Conservation (phyloP, 2,888 invertebrate species). For the Standfussiana lucernea region DNA sequence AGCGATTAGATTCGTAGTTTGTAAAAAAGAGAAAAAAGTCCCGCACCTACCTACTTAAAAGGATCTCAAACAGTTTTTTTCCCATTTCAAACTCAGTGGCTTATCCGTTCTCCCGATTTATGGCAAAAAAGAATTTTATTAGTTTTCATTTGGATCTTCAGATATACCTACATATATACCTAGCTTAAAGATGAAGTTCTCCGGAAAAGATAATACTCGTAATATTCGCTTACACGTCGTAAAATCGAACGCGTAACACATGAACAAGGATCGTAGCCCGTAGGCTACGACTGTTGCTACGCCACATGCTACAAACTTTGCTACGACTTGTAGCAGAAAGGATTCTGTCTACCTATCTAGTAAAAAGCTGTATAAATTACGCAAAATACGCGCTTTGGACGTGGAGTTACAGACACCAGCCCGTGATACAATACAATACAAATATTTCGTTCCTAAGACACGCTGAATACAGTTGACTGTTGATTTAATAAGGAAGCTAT, state of each 20-base stretch:
- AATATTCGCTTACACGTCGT: background rate
- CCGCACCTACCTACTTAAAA: background rate
- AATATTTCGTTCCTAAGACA: conserved; percentile 4
- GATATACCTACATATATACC: background rate
- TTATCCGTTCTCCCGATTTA: background rate
- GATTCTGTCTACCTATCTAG: background rate
- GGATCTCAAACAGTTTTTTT: background rate
- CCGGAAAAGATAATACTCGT: background rate
- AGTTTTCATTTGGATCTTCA: background rate
- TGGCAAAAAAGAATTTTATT: background rate
- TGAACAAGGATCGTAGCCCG: background rate
- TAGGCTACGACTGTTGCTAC: background rate
- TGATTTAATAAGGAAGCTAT: conserved; percentile 32
- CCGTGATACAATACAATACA: no score
- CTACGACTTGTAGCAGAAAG: conserved; percentile 8
- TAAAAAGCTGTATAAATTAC: background rate
- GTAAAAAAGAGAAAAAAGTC: background rate
- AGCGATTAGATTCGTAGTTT: conserved; percentile 32
- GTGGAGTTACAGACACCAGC: no score
- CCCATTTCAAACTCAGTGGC: background rate
- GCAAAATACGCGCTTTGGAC: no score
- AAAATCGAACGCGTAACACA: background rate
- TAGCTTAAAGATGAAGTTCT: background rate
- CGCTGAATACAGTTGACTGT: background rate
- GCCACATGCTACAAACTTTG: background rate